A percentile compares a stretch with the other conserved stretches of the same genome.
Evolutionary conservation across 2,888 invertebrate species (phyloP).

Genomic region (Rhingia rostrata): DNA sequence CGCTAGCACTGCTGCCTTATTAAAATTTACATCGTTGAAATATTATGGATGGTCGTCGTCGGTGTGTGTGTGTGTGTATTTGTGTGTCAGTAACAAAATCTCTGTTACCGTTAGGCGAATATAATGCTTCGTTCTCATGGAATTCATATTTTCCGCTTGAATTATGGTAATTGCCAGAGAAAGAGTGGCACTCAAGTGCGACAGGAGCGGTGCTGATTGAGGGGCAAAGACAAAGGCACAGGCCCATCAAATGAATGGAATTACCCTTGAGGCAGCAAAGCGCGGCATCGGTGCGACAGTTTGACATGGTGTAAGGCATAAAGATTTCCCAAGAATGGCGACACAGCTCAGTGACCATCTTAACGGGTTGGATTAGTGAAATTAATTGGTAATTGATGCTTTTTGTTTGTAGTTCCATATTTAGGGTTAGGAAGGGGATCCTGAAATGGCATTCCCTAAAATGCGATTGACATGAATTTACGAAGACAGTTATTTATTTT

Average conservation of each 20-base stretch:
- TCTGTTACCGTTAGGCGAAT: slow-evolving; percentile 2
- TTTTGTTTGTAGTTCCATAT: background rate
- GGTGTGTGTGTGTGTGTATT: background rate
- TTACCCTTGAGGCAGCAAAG: slow-evolving; percentile 37
- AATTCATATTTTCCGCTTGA: slow-evolving; percentile 57
- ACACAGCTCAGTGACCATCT: slow-evolving; percentile 19
- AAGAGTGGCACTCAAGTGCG: background rate
- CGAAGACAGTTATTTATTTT: slow-evolving; percentile 45
- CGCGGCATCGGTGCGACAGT: slow-evolving; percentile 38
- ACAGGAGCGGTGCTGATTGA: background rate
- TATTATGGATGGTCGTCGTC: slow-evolving; percentile 1
- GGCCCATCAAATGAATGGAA: slow-evolving; percentile 48
- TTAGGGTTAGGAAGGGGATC: background rate
- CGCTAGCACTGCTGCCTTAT: slow-evolving; percentile 14
- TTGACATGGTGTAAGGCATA: slow-evolving; percentile 36
- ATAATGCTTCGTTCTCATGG: slow-evolving; percentile 16
- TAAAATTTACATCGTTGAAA: slow-evolving; percentile 28
- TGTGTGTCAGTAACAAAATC: slow-evolving; percentile 36
- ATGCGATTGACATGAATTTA: slow-evolving; percentile 51
- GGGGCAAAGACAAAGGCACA: slow-evolving; percentile 25
- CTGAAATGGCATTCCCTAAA: slow-evolving; percentile 9
- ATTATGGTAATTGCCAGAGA: slow-evolving; percentile 45
- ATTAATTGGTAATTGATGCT: slow-evolving; percentile 52
- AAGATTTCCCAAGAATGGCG: background rate
- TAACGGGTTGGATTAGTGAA: slow-evolving; percentile 22